A percentile compares a stretch with the other conserved stretches of the same genome.
Conservation (phyloP, 2,113 vertebrate species). For the Mirza zaza region DNA sequence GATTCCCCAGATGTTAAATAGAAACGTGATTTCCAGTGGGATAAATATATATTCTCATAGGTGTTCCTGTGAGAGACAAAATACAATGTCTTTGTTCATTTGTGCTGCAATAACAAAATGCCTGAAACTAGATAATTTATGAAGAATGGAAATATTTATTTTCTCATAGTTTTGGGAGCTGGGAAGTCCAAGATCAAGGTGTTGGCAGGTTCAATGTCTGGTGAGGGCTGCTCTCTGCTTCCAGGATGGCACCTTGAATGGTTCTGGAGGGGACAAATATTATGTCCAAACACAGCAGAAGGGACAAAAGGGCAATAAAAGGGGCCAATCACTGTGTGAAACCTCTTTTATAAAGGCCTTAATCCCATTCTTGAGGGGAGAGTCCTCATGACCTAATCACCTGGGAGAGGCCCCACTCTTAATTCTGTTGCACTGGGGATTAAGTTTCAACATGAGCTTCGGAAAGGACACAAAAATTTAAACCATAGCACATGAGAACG, state of each 20-base stretch:
- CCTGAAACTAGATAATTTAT: neutral
- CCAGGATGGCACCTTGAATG: neutral
- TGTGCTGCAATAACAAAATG: neutral
- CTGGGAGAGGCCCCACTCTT: neutral
- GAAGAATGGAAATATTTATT: neutral
- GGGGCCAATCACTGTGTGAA: neutral
- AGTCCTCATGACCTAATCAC: neutral
- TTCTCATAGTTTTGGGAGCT: neutral
- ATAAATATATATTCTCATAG: neutral
- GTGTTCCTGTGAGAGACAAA: neutral
- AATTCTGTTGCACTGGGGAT: neutral
- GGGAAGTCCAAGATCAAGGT: neutral
- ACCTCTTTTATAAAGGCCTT: neutral
- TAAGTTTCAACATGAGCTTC: neutral
- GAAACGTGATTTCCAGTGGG: neutral
- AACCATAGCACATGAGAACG: neutral
- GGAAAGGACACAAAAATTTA: neutral
- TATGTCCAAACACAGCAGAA: neutral
- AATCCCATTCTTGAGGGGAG: rapidly evolving
- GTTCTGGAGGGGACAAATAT: neutral
- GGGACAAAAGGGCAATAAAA: neutral
- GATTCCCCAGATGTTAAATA: conserved; percentile 37
- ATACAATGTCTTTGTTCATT: neutral
- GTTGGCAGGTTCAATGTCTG: too few relatives aligned
- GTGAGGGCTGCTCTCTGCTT: neutral